phyloP scores from a whole-genome alignment of 1,140 invertebrate genomes.

The Drosophila aff. region DNA sequence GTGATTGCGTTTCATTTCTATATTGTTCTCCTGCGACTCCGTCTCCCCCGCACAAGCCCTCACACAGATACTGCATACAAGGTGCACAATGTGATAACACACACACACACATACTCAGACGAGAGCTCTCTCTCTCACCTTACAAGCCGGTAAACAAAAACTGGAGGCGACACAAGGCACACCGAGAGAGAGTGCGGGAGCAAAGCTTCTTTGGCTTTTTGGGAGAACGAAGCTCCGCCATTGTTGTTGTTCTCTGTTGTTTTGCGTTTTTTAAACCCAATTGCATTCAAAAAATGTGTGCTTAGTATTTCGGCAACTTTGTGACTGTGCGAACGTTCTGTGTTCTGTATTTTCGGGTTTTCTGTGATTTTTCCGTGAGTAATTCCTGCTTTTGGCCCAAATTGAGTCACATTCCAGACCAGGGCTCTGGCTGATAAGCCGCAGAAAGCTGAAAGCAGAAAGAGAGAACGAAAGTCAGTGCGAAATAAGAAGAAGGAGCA shows the following conservation, averaged over 20 bases:
- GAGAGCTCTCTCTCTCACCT: constrained; percentile 21
- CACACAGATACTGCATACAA: constrained; percentile 24
- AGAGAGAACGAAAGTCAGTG: neutral
- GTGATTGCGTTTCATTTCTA: constrained; percentile 58
- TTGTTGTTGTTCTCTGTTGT: constrained; percentile 50
- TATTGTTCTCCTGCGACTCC: constrained; percentile 25
- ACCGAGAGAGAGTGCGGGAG: constrained; percentile 35
- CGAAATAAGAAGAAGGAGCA: constrained; percentile 8
- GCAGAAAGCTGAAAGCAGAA: constrained; percentile 1
- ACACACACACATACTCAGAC: neutral
- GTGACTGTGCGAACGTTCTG: constrained; percentile 71
- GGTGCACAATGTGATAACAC: constrained; percentile 73
- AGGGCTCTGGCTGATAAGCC: constrained; percentile 25
- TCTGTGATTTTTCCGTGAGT: constrained; percentile 72
- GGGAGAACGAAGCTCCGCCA: constrained; percentile 29
- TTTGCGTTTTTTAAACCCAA: constrained; percentile 61
- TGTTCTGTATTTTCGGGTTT: constrained; percentile 50
- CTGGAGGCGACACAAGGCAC: constrained; percentile 25
- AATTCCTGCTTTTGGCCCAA: constrained; percentile 24
- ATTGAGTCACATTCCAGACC: constrained; percentile 28
- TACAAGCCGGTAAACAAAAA: constrained; percentile 74
- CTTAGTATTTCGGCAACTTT: constrained; percentile 82
- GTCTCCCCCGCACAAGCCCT: constrained; percentile 12
- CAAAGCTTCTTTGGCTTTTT: constrained; percentile 45
- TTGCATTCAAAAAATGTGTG: constrained; percentile 78